Conservation (phyloP, 2,888 invertebrate genomes). For the Stegophylla sp. region DNA sequence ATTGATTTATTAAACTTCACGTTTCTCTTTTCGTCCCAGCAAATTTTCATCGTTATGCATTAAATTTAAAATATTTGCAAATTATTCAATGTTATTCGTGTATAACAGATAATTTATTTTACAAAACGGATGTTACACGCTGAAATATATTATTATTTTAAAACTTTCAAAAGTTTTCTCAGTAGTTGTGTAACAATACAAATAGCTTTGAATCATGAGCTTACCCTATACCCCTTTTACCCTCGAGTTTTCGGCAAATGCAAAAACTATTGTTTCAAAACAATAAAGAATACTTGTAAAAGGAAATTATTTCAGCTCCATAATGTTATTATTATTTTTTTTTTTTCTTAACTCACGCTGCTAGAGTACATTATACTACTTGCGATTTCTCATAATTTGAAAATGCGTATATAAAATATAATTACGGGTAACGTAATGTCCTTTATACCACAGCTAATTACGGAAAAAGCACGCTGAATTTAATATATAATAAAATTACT, state of each 20-base stretch:
- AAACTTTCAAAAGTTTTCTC: background rate
- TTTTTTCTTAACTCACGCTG: background rate
- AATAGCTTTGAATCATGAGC: constrained; percentile 32
- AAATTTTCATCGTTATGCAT: too few species aligned
- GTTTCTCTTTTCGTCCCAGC: too few species aligned
- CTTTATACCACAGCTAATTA: too few species aligned
- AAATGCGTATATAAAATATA: background rate
- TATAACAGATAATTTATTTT: constrained; percentile 4
- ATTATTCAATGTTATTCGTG: too few species aligned
- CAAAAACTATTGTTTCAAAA: constrained; percentile 25
- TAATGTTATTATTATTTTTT: background rate
- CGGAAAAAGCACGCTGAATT: too few species aligned
- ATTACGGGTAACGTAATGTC: background rate
- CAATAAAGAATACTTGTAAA: constrained; percentile 17
- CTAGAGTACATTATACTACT: background rate
- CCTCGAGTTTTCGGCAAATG: constrained; percentile 5
- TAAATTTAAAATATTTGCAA: background rate
- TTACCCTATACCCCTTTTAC: background rate
- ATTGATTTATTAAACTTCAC: too few species aligned
- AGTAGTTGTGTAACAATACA: constrained; percentile 2
- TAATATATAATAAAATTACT: too few species aligned
- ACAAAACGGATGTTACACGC: constrained; percentile 10
- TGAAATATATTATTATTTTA: constrained; percentile 23
- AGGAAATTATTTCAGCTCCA: constrained; percentile 10
- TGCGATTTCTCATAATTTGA: background rate